These are phyloP conservation scores for Prorops nasuta DNA, from an alignment of 1,140 invertebrate genomes.

Conservation along the genomic window DNA sequence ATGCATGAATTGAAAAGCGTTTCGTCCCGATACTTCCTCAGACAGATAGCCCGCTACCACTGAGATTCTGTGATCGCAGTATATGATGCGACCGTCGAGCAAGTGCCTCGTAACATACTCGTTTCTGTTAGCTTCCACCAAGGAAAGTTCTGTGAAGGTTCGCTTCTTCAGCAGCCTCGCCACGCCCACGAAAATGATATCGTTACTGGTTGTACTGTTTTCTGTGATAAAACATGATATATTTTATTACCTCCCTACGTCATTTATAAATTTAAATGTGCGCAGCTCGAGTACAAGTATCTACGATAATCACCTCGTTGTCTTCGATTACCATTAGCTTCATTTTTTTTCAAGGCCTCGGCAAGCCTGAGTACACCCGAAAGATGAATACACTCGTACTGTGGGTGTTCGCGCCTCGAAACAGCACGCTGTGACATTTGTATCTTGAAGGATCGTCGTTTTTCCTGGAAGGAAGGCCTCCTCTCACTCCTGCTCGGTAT, in stretches of 20 bases:
- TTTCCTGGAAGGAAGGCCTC: constrained; percentile 28
- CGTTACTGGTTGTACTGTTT: constrained; percentile 43
- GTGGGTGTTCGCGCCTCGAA: constrained; percentile 56
- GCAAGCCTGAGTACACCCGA: constrained; percentile 55
- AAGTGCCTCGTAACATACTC: constrained; percentile 84
- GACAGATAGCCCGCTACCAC: constrained; percentile 82
- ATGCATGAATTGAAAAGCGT: constrained; percentile 84
- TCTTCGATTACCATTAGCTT: constrained; percentile 22
- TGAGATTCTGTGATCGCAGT: constrained; percentile 82
- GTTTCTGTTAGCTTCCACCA: constrained; percentile 73
- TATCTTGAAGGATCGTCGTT: constrained; percentile 60
- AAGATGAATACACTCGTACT: constrained; percentile 61
- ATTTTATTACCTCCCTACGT: too few relatives aligned
- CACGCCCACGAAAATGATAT: constrained; percentile 68
- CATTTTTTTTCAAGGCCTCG: constrained; percentile 28
- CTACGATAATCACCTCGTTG: constrained; percentile 29
- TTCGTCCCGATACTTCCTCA: constrained; percentile 76
- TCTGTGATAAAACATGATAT: background rate
- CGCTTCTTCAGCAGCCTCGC: constrained; percentile 66
- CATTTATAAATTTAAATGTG: background rate
- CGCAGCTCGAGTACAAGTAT: background rate
- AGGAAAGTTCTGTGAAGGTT: constrained; percentile 65
- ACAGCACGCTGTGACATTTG: constrained; percentile 57
- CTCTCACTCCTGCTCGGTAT: constrained; percentile 43
- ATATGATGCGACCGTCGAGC: constrained; percentile 79